Evolutionary conservation across 2,797 vertebrate species (phyloP), one percentile per base, ranked within the genome.

Genomic region (Cossypha niveicapilla): DNA sequence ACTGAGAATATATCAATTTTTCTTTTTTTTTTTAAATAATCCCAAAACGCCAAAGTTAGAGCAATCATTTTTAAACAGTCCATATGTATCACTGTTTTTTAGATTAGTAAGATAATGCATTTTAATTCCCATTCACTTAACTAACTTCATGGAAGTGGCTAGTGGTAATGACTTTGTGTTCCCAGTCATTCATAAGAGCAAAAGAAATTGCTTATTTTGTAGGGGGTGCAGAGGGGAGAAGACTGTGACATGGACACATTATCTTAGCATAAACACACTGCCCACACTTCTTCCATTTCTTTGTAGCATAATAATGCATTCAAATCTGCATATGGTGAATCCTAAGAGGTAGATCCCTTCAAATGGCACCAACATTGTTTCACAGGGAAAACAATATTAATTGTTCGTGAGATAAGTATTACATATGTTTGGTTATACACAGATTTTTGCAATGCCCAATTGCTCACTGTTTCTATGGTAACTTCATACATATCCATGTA

Each of bases 1-100:
- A 44, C 67, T 93, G 48, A 94, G 93, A 93, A 80, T 89, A 95
- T 94, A 86, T 92, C 86, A 66, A 44, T 76, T 91, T 96, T 41
- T 63, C 37, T 77, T 90, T 92, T 83, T 70, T 35, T 42, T 92
- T 83, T 73, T 39, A 2, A 86, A 41, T 85, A 89, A 70, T 75
- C 75, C 86, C 78, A 61, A 90, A 96, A 92, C 95, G 97, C 96
- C 97, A 97, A 98, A 97, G 97, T 92, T 88, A 82, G 57, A 95
- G 58, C 88, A 80, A 84, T 91, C 75, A 66, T 92, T 94, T 90
- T 93, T 34, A 92, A 92, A 53, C 48, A 91, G 54, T 78, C 72
- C 35, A n/a, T 79, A 70, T 78, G 65, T 77, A 73, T 17, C 56
- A 74, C 28, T 66, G 39, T 60, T 78, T 74, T 28, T 82, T 87